Base-by-base conservation (phyloP, 1,140 invertebrate genomes). In the Gerris buenoi region DNA sequence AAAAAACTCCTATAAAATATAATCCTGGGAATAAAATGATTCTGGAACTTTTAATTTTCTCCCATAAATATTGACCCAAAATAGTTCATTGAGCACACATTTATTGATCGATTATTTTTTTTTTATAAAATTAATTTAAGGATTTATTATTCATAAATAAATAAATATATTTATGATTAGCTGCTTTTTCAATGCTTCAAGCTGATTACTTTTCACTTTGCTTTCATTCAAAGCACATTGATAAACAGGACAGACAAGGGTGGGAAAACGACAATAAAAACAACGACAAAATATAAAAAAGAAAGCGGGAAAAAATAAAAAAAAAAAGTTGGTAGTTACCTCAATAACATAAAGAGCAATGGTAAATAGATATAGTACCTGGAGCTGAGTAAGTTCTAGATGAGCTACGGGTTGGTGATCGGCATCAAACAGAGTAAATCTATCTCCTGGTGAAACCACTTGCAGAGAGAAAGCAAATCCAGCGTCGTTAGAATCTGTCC, bases 391-490 rank as follows among this genome's bases (percentile, higher is more conserved):
- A 22, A 84, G 79, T 80, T 84, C 85, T 71, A 85, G 73, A 25
- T 80, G 83, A 64, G 84, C 85, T 70, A 85, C 81, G 15, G 81
- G 77, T 67, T 84, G 80, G 68, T 83, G 80, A 68, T 83, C 84
- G 2, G 81, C 78, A 74, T 87, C 84, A 69, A 81, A 83, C 15
- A 89, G 82, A 2, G 84, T 85, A 73, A 88, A 89, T 73, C 85
- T 85, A 67, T 88, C 84, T 2, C 85, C 86, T 64, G 82, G 75
- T n/a, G 82, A 82, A 1, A 90, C 78, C 3, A 85, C 82, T 73
- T 86, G 82, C 28, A 89, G 76, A 71, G 86, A 84, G 75, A 90
- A 89, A 22, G 83, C 84, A 73, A 84, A 90, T 46, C 88, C 88
- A 74, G 85, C 83, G 5, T 84, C 83, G 67, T 82, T 77, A 46